phyloP scores from a whole-genome alignment of 2,113 vertebrate species.

The Ictidomys tridecemlineatus region DNA sequence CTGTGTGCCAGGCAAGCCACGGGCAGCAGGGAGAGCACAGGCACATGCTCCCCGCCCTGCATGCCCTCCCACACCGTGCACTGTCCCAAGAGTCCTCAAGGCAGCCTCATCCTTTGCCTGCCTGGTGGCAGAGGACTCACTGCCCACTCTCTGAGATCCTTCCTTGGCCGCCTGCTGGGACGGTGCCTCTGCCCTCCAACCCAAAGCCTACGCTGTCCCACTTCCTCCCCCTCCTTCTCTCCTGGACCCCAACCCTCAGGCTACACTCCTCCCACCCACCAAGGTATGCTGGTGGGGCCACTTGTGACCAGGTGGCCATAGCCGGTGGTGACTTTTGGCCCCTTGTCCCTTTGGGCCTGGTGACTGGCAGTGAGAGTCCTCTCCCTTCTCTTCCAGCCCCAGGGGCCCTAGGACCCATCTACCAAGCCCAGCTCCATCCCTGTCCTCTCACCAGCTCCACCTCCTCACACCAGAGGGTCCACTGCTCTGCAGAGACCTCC shows the following conservation, averaged over 20 bases:
- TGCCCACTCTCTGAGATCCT: fast-evolving
- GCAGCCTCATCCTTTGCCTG: neutral
- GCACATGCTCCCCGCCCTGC: neutral
- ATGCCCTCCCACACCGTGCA: fast-evolving
- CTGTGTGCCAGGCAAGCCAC: fast-evolving
- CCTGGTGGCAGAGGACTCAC: neutral
- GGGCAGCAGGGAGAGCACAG: fast-evolving
- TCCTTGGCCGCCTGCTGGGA: too few species aligned
- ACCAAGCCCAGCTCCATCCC: too few species aligned
- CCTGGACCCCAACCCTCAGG: neutral
- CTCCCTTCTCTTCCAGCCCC: neutral
- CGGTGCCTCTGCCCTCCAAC: fast-evolving
- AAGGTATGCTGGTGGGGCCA: fast-evolving
- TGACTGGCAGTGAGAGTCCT: neutral
- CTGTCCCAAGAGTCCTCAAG: fast-evolving
- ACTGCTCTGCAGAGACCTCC: neutral
- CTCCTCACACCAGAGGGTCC: too few species aligned
- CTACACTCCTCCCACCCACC: neutral
- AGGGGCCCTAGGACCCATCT: too few species aligned
- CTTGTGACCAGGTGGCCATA: neutral
- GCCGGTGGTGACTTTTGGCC: fast-evolving
- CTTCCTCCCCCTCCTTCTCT: too few species aligned
- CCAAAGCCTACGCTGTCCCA: fast-evolving
- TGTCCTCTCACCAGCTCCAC: neutral
- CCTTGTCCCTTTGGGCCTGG: too few species aligned